phyloP scores from a whole-genome alignment of 2,888 invertebrate species.

The Marasmarcha lunaedactyla region DNA sequence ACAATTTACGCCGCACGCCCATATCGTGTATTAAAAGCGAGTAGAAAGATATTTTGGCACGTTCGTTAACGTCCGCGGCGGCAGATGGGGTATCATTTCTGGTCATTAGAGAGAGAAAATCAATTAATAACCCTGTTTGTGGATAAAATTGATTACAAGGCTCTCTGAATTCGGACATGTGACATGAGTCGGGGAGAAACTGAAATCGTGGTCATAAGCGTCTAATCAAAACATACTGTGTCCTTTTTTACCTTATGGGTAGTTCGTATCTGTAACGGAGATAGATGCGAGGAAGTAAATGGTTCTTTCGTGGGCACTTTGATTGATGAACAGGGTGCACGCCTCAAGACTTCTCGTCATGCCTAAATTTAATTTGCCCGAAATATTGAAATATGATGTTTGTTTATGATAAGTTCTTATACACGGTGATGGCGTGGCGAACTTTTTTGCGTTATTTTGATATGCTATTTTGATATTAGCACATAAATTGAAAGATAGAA shows the following conservation, averaged over 20 bases:
- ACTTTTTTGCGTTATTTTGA: no score
- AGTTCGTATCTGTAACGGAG: slow-evolving; percentile 26
- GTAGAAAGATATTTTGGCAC: slow-evolving; percentile 35
- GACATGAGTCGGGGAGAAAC: slow-evolving; percentile 41
- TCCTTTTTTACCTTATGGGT: slow-evolving; percentile 26
- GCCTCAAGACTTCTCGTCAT: slow-evolving; percentile 63
- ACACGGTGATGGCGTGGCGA: no score
- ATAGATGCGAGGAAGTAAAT: slow-evolving; percentile 44
- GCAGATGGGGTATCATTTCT: slow-evolving; percentile 56
- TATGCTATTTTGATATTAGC: no score
- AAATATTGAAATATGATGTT: no score
- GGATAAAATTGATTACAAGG: slow-evolving; percentile 62
- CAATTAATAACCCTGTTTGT: slow-evolving; percentile 63
- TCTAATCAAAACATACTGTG: slow-evolving; percentile 36
- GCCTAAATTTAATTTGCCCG: slow-evolving; percentile 60
- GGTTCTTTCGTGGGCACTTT: slow-evolving; percentile 42
- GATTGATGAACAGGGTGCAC: slow-evolving; percentile 70
- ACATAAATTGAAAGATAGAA: no score
- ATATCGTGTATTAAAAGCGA: slow-evolving; percentile 3
- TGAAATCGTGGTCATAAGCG: slow-evolving; percentile 47
- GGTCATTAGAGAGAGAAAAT: slow-evolving; percentile 56
- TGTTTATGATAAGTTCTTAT: slow-evolving; percentile 2
- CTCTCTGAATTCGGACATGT: slow-evolving; percentile 59
- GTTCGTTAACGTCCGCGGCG: slow-evolving; percentile 54
- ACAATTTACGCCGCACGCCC: slow-evolving; percentile 4